Percentiles rank a stretch among this genome's conserved stretches.
These are phyloP conservation scores for Apamea monoglypha DNA, from an alignment of 2,888 invertebrate genomes.

Conservation along the genomic window DNA sequence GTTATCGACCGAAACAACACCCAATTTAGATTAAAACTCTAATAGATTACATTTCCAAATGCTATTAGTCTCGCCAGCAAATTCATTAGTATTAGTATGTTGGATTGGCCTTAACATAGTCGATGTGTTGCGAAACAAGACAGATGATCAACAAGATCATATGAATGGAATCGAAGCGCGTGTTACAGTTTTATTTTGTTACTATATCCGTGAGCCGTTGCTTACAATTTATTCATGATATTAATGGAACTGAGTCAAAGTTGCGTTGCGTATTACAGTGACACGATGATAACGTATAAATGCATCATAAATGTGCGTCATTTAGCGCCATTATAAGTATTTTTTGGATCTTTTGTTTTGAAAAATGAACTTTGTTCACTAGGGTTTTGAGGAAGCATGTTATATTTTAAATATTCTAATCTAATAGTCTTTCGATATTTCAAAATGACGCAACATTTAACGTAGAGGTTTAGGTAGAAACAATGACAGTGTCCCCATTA, in stretches of 20 bases:
- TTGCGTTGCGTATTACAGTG: slow-evolving; percentile 21
- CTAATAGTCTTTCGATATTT: background rate
- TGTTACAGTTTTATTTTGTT: slow-evolving; percentile 56
- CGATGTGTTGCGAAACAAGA: slow-evolving; percentile 71
- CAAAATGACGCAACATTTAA: background rate
- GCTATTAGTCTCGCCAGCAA: slow-evolving; percentile 82
- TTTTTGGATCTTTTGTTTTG: background rate
- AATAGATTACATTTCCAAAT: slow-evolving; percentile 70
- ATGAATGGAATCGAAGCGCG: slow-evolving; percentile 76
- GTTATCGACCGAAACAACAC: slow-evolving; percentile 84
- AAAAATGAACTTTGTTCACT: background rate
- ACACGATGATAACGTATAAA: background rate
- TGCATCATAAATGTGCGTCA: background rate
- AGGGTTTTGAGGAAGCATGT: background rate
- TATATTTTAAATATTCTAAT: background rate
- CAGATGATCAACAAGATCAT: slow-evolving; percentile 72
- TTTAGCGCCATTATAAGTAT: background rate
- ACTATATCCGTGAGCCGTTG: slow-evolving; percentile 33
- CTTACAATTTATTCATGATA: slow-evolving; percentile 39
- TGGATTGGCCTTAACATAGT: slow-evolving; percentile 75
- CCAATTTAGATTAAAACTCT: slow-evolving; percentile 71
- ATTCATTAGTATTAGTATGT: slow-evolving; percentile 71
- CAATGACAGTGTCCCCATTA: background rate
- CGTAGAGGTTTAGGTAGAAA: background rate
- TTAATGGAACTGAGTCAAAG: slow-evolving; percentile 25